Conservation (phyloP, 2,113 vertebrate genomes). For the Polypterus bichir region DNA sequence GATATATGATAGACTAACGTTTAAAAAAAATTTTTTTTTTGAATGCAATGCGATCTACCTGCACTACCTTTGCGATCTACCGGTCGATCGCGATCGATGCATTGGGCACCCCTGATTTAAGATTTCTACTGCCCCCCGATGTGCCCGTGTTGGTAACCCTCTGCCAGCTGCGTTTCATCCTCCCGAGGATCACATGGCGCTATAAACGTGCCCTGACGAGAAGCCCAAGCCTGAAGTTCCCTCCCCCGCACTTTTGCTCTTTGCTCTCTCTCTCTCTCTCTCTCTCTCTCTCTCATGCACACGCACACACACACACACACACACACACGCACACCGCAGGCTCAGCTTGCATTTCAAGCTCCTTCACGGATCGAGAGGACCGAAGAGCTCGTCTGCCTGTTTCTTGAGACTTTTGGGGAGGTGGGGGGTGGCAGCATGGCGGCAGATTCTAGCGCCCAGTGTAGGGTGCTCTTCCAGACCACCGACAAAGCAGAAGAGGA, state of each 20-base stretch:
- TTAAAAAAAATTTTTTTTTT: too few species aligned
- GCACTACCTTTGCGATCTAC: too few species aligned
- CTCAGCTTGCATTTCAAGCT: slow-evolving; percentile 45
- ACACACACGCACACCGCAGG: slow-evolving; percentile 7
- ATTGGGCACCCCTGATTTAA: too few species aligned
- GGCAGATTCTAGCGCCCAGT: slow-evolving; percentile 55
- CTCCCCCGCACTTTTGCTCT: slow-evolving; percentile 1
- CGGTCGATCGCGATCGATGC: too few species aligned
- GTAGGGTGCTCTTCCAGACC: slow-evolving; percentile 71
- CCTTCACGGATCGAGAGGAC: slow-evolving; percentile 30
- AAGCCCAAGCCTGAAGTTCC: neutral
- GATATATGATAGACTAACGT: too few species aligned
- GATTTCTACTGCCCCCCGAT: too few species aligned
- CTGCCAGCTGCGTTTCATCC: too few species aligned
- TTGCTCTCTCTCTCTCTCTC: slow-evolving; percentile 8
- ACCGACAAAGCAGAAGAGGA: slow-evolving; percentile 54
- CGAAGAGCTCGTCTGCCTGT: slow-evolving; percentile 26
- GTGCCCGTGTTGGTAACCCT: too few species aligned
- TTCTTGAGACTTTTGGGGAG: slow-evolving; percentile 25
- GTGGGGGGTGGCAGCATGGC: slow-evolving; percentile 60
- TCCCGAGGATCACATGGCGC: too few species aligned
- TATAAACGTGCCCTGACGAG: too few species aligned
- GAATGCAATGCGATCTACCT: too few species aligned
- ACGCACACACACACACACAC: neutral
- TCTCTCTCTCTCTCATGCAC: neutral